Evolutionary conservation across 2,113 vertebrate species (phyloP), one percentile per base, ranked within the genome.

Genomic region (Dipodomys ordii): DNA sequence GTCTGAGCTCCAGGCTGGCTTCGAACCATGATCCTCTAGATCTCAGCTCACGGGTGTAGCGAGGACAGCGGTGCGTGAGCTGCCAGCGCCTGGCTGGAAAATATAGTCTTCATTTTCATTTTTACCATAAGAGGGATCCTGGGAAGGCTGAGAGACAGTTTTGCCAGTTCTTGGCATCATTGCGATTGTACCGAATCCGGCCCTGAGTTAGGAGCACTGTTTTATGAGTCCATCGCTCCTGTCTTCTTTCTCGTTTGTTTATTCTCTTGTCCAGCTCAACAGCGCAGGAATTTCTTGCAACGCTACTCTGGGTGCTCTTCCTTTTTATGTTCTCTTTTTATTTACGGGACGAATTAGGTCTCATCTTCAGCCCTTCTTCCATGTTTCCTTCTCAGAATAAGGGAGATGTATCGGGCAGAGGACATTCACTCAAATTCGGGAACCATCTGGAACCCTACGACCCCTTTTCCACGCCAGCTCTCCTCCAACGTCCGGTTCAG

Each of bases 371-470:
- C 27, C 23, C 80, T 80, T 77, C 53, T 19, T 76, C 49, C 20
- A n/a, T 13, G 39, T 73, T 3, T 89, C 27, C 83, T 88, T 97
- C 96, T 60, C 97, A 98, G 98, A 90, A 84, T 98, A 92, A 98
- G 96, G 95, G 96, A 64, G 13, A 18, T 35, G 0, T 98, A 97
- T 74, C 79, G 78, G 74, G 96, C 97, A 57, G 81, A 62, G 69
- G 97, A 98, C 69, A 84, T 89, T 28, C 84, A 96, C 78, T 97
- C 97, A 32, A 98, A 98, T 30, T 94, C 96, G 0, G 98, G 98
- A 28, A 98, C 83, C 90, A 96, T 98, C 78, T 98, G 98, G 98
- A 98, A 97, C 71, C 25, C 94, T 0, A 0, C 80, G 25, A 97
- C 97, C 53, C 88, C 57, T 13, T 97, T 98, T 92, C 97, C 98